Evolutionary conservation across 2,888 invertebrate species (phyloP), one percentile per base, ranked within the genome.

Genomic region (Drosophila birchii): DNA sequence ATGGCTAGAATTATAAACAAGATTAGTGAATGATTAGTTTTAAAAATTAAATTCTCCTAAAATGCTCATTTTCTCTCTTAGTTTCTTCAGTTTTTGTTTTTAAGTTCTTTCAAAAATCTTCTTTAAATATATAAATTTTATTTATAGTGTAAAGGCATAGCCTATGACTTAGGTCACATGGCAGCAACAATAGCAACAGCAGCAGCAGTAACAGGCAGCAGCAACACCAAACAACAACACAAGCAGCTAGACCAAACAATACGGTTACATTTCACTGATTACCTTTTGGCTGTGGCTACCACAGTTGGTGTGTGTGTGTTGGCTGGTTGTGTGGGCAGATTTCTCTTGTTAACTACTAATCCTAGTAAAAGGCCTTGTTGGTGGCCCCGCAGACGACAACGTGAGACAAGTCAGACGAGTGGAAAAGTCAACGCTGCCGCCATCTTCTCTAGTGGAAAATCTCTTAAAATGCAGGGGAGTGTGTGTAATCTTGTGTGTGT

Each of bases 301-400:
- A 34, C 39, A 55, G 26, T 51, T 62, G 58, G 41, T 59, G 54
- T 54, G 38, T 66, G 57, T 12, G 51, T 34, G 34, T 3, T 51
- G 8, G 71, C 67, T 61, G 73, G 76, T 75, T 79, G 82, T 71
- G 73, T 82, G 85, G 85, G 79, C 81, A 86, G 84, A 88, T 86
- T 84, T 78, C 89, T 86, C 79, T 88, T 86, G 81, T 86, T 87
- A 90, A 81, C 87, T 88, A 88, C 87, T 90, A 90, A 88, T 88
- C 89, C 89, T 83, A 79, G 90, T 88, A 87, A 84, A 86, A 87
- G 86, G 86, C 87, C 90, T 79, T 86, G 86, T 86, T 88, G 86
- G 76, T 80, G 58, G 57, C 60, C 60, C 53, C 45, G 58, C 75
- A 78, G 77, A 75, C 81, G 77, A 75, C 81, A 79, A 71, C 69